Base-by-base conservation (phyloP, 2,113 vertebrate genomes). In the Mirza zaza region DNA sequence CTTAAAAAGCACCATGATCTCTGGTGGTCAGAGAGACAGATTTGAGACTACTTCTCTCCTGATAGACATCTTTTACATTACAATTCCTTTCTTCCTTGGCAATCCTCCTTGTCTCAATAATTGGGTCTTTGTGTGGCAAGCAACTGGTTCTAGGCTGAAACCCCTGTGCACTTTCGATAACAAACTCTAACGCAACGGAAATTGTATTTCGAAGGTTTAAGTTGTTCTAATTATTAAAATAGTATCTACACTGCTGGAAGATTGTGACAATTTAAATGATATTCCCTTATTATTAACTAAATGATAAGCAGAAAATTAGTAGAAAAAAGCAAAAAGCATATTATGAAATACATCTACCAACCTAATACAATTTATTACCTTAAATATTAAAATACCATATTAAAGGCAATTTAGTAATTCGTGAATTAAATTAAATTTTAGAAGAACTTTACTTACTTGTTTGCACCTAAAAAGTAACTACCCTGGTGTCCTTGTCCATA, bases 391-490 rank as follows among this genome's bases (percentile, higher is more conserved):
- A 91, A 88, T 52, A 84, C 10, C 61, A 84, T 48, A 94, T 61
- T 65, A 94, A 88, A 92, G 48, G 27, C 23, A 96, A 95, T 3
- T 85, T 94, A 92, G 98, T 59, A 9, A 79, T 20, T 76, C 18
- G 67, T 70, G 7, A 96, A 91, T 88, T 71, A 11, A 91, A 90
- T 63, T 87, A 27, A 92, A 94, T 63, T 96, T 57, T 94, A 83
- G 45, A 87, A 81, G 73, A 92, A 15, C 70, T 95, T 98, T 98
- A 99, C 99, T 99, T 98, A 99, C 99, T 99, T 99, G 98, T 99
- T 99, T 98, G 98, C 99, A 98, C 99, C 99, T 97, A 99, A 97
- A 15, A 99, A 99, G 98, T 98, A 99, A 96, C 98, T 98, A 96
- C 99, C 98, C 71, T 99, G 98, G 87, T 99, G 99, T 97, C 99